Conservation (phyloP, 2,113 vertebrate species). For the Scortum barcoo region DNA sequence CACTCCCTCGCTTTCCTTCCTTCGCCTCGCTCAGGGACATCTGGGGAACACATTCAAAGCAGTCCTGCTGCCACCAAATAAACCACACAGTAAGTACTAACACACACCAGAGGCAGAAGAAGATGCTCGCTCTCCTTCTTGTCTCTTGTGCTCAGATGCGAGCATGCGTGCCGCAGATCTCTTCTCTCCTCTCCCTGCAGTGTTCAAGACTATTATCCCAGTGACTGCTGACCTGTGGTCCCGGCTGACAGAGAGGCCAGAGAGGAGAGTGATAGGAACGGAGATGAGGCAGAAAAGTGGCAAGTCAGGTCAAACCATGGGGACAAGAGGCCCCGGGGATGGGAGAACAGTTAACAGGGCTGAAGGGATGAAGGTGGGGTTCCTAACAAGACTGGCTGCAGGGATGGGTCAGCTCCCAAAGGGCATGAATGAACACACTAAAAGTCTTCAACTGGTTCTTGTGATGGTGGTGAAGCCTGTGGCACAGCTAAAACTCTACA, state of each 20-base stretch:
- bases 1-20: constrained; percentile 36
- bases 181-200: not conserved
- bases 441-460: not conserved
- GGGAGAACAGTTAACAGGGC: constrained; percentile 30
- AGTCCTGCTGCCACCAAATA: constrained; percentile 51
- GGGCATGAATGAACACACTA: constrained; percentile 6
- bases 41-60: constrained; percentile 72
- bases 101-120: constrained; percentile 46
- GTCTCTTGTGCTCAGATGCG: not conserved
- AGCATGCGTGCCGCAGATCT: not conserved
- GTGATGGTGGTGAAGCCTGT: not conserved
- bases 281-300: constrained; percentile 67
- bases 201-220: constrained; percentile 36
- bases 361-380: constrained; percentile 7
- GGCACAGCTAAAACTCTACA: not conserved
- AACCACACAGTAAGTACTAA: constrained; percentile 57
- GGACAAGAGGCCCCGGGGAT: constrained; percentile 32
- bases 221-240: constrained; percentile 46
- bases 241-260: constrained; percentile 45
- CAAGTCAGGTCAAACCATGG: constrained; percentile 34
- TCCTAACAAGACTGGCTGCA: constrained; percentile 43
- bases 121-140: constrained; percentile 4
- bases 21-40: constrained; percentile 60
- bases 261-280: constrained; percentile 46
- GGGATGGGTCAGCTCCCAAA: constrained; percentile 33